A percentile compares a stretch with the other conserved stretches of the same genome.
These are phyloP conservation scores for Norana najaformis DNA, from an alignment of 2,888 invertebrate genomes.

Conservation along the genomic window DNA sequence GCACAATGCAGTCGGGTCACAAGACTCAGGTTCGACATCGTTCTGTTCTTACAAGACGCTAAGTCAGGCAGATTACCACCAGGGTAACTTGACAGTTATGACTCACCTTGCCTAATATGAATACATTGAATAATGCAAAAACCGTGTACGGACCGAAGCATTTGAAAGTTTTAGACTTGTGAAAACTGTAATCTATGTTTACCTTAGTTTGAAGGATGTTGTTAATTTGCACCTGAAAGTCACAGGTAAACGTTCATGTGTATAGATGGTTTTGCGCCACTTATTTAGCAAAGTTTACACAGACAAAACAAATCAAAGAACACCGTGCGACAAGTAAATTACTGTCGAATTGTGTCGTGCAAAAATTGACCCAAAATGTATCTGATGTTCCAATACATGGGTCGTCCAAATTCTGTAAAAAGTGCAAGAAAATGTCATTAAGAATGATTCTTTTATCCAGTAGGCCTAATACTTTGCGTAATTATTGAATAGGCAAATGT, in stretches of 20 bases:
- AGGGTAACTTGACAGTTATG: not conserved
- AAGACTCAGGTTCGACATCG: not conserved
- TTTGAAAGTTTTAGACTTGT: no score
- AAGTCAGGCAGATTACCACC: not conserved
- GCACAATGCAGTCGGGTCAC: not conserved
- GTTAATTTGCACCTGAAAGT: not conserved
- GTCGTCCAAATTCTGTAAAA: no score
- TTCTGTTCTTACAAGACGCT: not conserved
- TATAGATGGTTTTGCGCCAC: not conserved
- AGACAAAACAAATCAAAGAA: not conserved
- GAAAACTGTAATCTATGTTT: not conserved
- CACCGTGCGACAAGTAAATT: no score
- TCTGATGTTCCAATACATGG: no score
- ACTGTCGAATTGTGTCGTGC: no score
- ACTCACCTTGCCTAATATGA: slow-evolving; percentile 5
- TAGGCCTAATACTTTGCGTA: no score
- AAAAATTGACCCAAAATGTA: no score
- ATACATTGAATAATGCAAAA: not conserved
- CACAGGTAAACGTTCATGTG: not conserved
- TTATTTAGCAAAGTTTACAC: not conserved
- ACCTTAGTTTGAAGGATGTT: not conserved
- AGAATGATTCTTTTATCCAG: no score
- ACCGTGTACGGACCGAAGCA: not conserved
- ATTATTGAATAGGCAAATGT: no score
- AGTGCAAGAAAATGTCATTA: no score